Evolutionary conservation across 2,888 invertebrate genomes (phyloP).

Genomic region (Bembecia ichneumoniformis): DNA sequence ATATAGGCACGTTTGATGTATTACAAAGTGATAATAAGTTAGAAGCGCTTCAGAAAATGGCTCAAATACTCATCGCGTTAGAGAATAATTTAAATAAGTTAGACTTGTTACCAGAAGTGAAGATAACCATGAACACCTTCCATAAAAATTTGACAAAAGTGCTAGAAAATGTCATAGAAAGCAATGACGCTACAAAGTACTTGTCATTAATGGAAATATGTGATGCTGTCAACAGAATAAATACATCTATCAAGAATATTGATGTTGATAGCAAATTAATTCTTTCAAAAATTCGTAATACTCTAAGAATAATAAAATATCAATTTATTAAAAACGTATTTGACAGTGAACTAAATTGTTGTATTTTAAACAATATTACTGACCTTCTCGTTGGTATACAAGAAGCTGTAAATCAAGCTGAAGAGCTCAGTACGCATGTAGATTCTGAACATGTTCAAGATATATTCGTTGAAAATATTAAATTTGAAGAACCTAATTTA

Average conservation of each 20-base stretch:
- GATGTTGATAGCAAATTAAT: slow-evolving; percentile 34
- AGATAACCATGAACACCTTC: slow-evolving; percentile 41
- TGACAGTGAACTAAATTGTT: slow-evolving; percentile 42
- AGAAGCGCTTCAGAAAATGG: slow-evolving; percentile 57
- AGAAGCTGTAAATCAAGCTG: slow-evolving; percentile 41
- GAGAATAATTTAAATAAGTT: slow-evolving; percentile 50
- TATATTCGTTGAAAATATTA: slow-evolving; percentile 16
- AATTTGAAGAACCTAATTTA: slow-evolving; percentile 29
- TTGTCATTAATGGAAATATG: slow-evolving; percentile 50
- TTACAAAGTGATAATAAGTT: slow-evolving; percentile 58
- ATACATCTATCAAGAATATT: slow-evolving; percentile 38
- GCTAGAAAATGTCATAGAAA: slow-evolving; percentile 71
- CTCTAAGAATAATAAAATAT: slow-evolving; percentile 42
- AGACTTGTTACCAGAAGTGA: slow-evolving; percentile 34
- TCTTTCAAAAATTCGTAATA: slow-evolving; percentile 46
- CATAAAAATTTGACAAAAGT: slow-evolving; percentile 69
- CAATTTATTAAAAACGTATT: slow-evolving; percentile 40
- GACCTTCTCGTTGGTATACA: slow-evolving; percentile 39
- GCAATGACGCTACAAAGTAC: slow-evolving; percentile 55
- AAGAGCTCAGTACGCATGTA: slow-evolving; percentile 35
- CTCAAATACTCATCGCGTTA: slow-evolving; percentile 53
- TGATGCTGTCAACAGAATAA: slow-evolving; percentile 47
- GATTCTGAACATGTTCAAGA: slow-evolving; percentile 42
- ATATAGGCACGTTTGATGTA: slow-evolving; percentile 47
- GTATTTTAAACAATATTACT: slow-evolving; percentile 35